phyloP scores from a whole-genome alignment of 2,797 vertebrate genomes.

The Gobio occitaniae region DNA sequence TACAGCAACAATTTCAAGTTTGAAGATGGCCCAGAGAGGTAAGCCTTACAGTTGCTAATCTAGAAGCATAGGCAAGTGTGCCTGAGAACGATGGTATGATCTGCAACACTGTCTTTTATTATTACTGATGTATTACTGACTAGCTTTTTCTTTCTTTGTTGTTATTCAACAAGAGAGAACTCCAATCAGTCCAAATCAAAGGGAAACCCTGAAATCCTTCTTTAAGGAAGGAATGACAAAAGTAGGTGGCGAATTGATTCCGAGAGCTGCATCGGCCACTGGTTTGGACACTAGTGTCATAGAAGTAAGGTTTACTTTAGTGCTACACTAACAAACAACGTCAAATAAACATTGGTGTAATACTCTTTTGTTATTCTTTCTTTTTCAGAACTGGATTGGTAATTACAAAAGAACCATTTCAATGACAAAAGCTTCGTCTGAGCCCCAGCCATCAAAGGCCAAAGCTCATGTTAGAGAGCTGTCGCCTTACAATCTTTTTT shows the following conservation, averaged over 20 bases:
- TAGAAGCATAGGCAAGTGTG: constrained; percentile 10
- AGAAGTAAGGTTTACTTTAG: constrained; percentile 24
- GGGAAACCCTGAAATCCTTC: not conserved
- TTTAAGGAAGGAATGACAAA: not conserved
- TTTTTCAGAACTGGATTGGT: constrained; percentile 22
- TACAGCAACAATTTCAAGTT: not conserved
- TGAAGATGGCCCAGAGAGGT: constrained; percentile 16
- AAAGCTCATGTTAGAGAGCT: not conserved
- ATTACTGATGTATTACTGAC: constrained; percentile 3
- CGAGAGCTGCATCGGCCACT: constrained; percentile 19
- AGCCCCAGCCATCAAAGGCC: not conserved
- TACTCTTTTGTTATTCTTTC: not conserved
- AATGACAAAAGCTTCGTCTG: not conserved
- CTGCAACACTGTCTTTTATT: not conserved
- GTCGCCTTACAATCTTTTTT: constrained; percentile 11
- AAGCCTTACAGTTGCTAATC: not conserved
- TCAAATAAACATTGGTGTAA: constrained; percentile 15
- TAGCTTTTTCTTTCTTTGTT: not conserved
- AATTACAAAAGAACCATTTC: not conserved
- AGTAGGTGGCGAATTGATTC: not conserved
- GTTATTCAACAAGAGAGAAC: not conserved
- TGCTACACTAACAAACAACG: constrained; percentile 31
- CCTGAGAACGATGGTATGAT: not conserved
- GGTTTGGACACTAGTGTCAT: constrained; percentile 19
- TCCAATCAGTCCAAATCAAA: not conserved